phyloP scores from a whole-genome alignment of 2,888 invertebrate species.

The Altica lythri region DNA sequence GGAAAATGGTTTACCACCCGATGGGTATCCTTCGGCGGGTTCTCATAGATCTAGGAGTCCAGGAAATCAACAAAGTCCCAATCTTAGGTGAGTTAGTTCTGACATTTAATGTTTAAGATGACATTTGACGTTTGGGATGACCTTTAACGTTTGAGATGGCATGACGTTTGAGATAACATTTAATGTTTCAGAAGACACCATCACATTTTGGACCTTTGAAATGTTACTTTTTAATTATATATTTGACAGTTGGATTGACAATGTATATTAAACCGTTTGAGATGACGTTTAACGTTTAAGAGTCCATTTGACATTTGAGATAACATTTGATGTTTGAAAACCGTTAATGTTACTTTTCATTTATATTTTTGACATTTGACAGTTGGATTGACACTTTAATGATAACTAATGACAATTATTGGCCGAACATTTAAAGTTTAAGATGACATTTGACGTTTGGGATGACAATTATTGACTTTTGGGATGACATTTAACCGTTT shows the following conservation, averaged over 20 bases:
- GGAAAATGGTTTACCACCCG: constrained; percentile 62
- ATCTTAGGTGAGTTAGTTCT: constrained; percentile 43
- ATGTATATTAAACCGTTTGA: too few species aligned
- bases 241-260: background rate
- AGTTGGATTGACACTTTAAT: constrained; percentile 51
- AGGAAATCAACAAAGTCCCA: constrained; percentile 44
- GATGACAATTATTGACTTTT: constrained; percentile 39
- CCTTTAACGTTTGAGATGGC: too few species aligned
- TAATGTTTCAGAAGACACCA: background rate
- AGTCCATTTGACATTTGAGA: too few species aligned
- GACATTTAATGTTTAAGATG: too few species aligned
- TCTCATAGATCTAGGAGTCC: constrained; percentile 37
- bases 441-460: constrained; percentile 16
- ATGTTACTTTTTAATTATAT: background rate
- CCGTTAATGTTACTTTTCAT: too few species aligned
- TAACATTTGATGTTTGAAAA: too few species aligned
- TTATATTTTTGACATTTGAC: constrained; percentile 53
- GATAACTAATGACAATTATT: constrained; percentile 51
- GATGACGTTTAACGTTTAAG: too few species aligned
- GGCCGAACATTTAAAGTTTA: constrained; percentile 40
- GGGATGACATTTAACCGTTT: constrained; percentile 24
- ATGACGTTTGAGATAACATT: too few species aligned
- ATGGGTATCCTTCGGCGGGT: constrained; percentile 43
- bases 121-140: too few species aligned
- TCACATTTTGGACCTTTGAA: background rate